Evolutionary conservation across 2,113 vertebrate genomes (phyloP).

Genomic region (Ondatra zibethicus): DNA sequence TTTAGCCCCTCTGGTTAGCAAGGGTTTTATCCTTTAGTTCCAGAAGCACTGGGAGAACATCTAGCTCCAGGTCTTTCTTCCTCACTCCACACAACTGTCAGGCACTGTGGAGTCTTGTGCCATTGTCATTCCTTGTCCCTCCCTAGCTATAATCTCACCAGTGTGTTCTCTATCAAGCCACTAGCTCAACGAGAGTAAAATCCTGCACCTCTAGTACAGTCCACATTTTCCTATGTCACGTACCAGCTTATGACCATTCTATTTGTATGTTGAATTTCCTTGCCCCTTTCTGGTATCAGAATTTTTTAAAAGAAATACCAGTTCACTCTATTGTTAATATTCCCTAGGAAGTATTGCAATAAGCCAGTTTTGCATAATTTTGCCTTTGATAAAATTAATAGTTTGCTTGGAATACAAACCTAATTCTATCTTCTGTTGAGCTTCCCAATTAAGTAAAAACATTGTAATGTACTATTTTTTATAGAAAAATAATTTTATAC

Average conservation of each 20-base stretch:
- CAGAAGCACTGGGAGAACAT: not conserved
- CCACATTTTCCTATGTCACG: not conserved
- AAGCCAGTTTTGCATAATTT: constrained; percentile 79
- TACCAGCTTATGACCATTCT: not conserved
- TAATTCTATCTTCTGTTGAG: constrained; percentile 85
- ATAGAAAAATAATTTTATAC: not conserved
- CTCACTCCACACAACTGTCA: not conserved
- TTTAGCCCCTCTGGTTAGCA: too few relatives aligned
- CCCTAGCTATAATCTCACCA: not conserved
- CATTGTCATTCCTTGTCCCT: not conserved
- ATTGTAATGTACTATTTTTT: constrained; percentile 82
- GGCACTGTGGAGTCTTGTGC: not conserved
- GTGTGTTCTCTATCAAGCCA: not conserved
- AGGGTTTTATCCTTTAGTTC: not conserved
- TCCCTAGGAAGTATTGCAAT: constrained; percentile 81
- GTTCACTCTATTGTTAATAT: constrained; percentile 85
- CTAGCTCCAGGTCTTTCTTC: not conserved
- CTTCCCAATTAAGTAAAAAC: constrained; percentile 84
- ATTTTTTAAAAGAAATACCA: constrained; percentile 10
- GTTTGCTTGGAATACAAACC: constrained; percentile 83
- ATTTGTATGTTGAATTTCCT: not conserved
- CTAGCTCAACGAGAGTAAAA: not conserved
- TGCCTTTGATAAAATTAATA: constrained; percentile 82
- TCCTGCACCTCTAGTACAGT: not conserved
- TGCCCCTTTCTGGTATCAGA: not conserved